Conservation (phyloP, 1,140 invertebrate genomes). For the Rhynchophorus ferrugineus region DNA sequence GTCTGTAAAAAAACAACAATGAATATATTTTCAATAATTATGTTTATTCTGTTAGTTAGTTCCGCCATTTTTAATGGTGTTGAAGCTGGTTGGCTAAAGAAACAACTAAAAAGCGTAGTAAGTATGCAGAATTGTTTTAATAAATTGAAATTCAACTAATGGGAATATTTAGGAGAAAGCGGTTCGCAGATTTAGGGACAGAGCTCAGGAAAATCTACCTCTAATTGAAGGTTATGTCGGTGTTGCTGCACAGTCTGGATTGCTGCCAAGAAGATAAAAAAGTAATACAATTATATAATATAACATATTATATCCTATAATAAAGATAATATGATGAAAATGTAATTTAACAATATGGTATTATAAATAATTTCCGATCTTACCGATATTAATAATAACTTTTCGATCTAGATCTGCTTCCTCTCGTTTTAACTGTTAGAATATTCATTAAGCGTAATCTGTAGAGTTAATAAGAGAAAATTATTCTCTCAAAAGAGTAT, state of each 20-base stretch:
- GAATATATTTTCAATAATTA: not conserved
- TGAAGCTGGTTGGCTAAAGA: constrained; percentile 1
- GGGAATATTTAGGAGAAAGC: not conserved
- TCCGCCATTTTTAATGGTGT: not conserved
- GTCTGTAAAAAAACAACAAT: too few species aligned
- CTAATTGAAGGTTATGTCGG: not conserved
- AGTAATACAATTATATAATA: too few species aligned
- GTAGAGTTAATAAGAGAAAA: too few species aligned
- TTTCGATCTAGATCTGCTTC: too few species aligned
- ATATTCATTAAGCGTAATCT: too few species aligned
- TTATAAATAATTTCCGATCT: too few species aligned
- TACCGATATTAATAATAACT: too few species aligned
- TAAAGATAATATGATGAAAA: too few species aligned
- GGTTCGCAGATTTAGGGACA: not conserved
- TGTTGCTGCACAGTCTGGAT: not conserved
- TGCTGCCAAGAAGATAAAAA: not conserved
- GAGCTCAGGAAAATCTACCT: constrained; percentile 1
- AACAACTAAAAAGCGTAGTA: constrained; percentile 1
- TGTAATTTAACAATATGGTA: too few species aligned
- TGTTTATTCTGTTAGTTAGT: not conserved
- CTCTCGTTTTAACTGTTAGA: too few species aligned
- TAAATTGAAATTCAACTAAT: not conserved
- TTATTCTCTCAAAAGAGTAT: too few species aligned
- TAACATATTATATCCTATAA: too few species aligned
- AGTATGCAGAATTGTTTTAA: not conserved